Evolutionary conservation across 2,113 vertebrate species (phyloP), one percentile per base, ranked within the genome.

Genomic region (Delphinapterus leucas): DNA sequence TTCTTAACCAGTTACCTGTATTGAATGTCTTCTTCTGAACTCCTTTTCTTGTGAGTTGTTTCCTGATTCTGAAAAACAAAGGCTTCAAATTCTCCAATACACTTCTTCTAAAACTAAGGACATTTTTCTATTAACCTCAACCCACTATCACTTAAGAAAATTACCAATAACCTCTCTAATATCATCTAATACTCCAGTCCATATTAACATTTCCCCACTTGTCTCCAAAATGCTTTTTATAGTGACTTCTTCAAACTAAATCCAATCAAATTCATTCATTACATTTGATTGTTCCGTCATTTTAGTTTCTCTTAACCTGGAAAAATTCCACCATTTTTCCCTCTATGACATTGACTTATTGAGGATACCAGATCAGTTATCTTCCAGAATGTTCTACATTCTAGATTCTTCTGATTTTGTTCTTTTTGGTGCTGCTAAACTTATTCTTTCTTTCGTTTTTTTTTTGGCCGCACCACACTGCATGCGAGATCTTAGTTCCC

Each of bases 161-260:
- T 90, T 76, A 81, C 28, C 53, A 60, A 93, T 88, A 87, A 49
- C 18, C 18, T 86, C 5, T 28, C n/a, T 79, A 89, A 89, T 87
- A 70, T 73, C 41, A 71, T 85, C 25, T 88, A 68, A 63, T 82
- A 91, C 2, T 23, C n/a, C 2, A 81, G 8, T 55, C 1, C 13
- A 58, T 96, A n/a, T 31, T 83, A 87, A 18, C 18, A 74, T 80
- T 92, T 95, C 31, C 7, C 47, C 5, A 38, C 26, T 58, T 38
- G 6, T 90, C 44, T 13, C 53, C 53, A 53, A 93, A 90, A 47
- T 55, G 21, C 1, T 67, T 89, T 88, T 83, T 74, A 31, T 36
- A 60, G 21, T 93, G 20, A 95, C 79, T 83, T 97, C 44, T 93
- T 94, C 49, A 83, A 89, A 89, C 12, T 70, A 90, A 93, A 63